Conservation (phyloP, 2,797 vertebrate species). For the Anabacerthia variegaticeps region DNA sequence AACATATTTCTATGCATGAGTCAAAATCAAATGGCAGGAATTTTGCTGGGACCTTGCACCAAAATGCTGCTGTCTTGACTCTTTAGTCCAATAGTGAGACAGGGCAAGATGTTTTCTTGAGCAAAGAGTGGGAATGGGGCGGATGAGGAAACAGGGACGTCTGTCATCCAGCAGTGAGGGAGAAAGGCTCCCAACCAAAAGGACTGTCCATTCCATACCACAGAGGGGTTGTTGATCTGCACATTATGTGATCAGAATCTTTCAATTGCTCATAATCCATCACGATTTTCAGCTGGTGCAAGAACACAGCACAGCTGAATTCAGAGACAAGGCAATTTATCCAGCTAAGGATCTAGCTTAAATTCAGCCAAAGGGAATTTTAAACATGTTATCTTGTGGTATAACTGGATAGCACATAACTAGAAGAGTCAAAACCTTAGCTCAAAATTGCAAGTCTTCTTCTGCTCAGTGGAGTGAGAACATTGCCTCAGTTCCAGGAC, state of each 20-base stretch:
- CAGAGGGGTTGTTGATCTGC: rapidly evolving
- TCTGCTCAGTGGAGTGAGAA: background rate
- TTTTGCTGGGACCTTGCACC: background rate
- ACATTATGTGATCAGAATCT: background rate
- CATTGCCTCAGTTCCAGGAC: background rate
- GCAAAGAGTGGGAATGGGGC: background rate
- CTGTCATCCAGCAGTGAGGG: background rate
- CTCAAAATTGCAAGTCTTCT: background rate
- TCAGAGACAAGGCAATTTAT: background rate
- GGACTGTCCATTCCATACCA: background rate
- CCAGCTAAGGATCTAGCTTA: background rate
- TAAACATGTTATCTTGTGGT: background rate
- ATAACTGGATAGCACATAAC: background rate
- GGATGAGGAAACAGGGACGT: background rate
- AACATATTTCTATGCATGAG: background rate
- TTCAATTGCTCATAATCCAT: background rate
- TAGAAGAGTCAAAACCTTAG: background rate
- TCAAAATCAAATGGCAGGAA: background rate
- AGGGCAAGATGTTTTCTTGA: background rate
- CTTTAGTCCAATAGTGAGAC: background rate
- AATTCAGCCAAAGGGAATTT: background rate
- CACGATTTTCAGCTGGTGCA: background rate
- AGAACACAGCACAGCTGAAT: rapidly evolving
- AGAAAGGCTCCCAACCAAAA: background rate
- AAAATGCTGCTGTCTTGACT: background rate